Evolutionary conservation across 2,113 vertebrate genomes (phyloP), one percentile per base, ranked within the genome.

Genomic region (Tympanuchus pallidicinctus): DNA sequence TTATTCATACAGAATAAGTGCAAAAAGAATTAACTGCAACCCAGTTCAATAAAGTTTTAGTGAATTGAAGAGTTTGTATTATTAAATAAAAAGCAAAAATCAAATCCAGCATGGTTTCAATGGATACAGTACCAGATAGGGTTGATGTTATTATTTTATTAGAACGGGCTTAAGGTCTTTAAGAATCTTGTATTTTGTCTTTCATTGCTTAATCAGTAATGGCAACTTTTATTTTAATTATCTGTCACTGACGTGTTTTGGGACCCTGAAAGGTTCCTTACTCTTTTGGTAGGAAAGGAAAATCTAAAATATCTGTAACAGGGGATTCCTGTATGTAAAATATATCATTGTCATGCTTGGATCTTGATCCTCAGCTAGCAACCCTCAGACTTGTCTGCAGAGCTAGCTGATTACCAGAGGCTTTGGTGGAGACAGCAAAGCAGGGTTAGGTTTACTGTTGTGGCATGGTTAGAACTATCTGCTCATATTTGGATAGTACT

Each of bases 401-500:
- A 73, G 13, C 25, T 67, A 43, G 21, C 17, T 48, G 57, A 42
- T 56, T 56, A 19, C 10, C 40, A 11, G 13, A 73, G 40, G 16
- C 38, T 61, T 50, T n/a, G 38, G 8, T 76, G 76, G 59, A 54
- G 42, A 40, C 20, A 52, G 3, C 0, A 4, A 45, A 60, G 45
- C 22, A 50, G 18, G 11, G 5, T 64, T 19, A 6, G 6, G 18
- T 20, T 54, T 72, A 10, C 10, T 52, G 5, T 3, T 43, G 30
- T 43, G 42, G 8, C 6, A 5, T 7, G 8, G 32, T 11, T 6
- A 8, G 28, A 12, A n/a, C 22, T 11, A 19, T 20, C 56, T n/a
- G 18, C 32, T 15, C 0, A 2, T 8, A 43, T 43, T 9, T 8
- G 7, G 2, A 7, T 30, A 11, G 14, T 24, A 15, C 22, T 57